phyloP scores from a whole-genome alignment of 2,797 vertebrate genomes.

The Gadopsis bispinosus region DNA sequence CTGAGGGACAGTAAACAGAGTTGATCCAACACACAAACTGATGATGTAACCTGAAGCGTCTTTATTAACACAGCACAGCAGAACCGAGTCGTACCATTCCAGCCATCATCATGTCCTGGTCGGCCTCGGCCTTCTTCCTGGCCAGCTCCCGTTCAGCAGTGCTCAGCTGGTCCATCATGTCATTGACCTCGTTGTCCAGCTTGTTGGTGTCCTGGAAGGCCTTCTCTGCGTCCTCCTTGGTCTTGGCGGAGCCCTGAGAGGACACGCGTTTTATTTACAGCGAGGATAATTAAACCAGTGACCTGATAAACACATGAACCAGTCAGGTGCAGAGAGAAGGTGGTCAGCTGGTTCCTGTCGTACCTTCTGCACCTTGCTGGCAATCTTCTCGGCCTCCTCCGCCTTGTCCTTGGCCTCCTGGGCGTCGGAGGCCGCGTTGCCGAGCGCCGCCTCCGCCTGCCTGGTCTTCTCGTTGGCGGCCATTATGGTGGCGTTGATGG shows the following conservation, averaged over 20 bases:
- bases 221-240: constrained; percentile 90
- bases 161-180: constrained; percentile 90
- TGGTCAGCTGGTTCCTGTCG: accelerated
- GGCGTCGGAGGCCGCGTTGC: constrained; percentile 90
- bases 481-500: constrained; percentile 90
- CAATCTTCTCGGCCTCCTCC: constrained; percentile 91
- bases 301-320: not conserved
- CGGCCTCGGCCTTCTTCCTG: constrained; percentile 89
- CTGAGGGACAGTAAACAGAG: constrained; percentile 70
- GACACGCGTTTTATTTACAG: not conserved
- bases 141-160: constrained; percentile 90
- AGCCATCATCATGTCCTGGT: constrained; percentile 96
- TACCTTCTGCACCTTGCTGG: constrained; percentile 91
- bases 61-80: no score
- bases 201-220: constrained; percentile 89
- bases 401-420: constrained; percentile 92
- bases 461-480: constrained; percentile 92
- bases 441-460: constrained; percentile 89
- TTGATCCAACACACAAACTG: not conserved
- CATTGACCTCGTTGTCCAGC: constrained; percentile 89
- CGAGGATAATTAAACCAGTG: not conserved
- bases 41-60: no score
- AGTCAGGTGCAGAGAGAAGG: not conserved
- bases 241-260: constrained; percentile 89
- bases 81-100: constrained; percentile 83